phyloP scores from a whole-genome alignment of 2,113 vertebrate genomes.

The Ailurus styani region DNA sequence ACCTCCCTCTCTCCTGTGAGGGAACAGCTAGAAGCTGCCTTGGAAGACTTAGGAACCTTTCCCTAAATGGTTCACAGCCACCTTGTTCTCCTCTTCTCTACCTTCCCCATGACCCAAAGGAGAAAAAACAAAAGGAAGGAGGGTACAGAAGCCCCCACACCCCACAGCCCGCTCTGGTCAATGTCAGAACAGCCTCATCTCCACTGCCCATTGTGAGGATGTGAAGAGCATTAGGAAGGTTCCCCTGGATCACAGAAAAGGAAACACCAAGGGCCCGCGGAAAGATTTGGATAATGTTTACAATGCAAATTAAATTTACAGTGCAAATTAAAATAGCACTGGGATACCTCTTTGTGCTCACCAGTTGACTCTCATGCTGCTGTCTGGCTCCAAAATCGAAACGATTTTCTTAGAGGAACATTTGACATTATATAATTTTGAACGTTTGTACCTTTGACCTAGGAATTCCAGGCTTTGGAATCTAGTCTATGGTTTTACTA shows the following conservation, averaged over 20 bases:
- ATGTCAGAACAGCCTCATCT: neutral
- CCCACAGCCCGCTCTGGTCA: neutral
- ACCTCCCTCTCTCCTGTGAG: neutral
- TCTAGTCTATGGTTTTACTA: neutral
- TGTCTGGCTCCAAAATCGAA: neutral
- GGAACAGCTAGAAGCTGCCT: neutral
- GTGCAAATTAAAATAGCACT: neutral
- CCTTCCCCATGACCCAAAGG: neutral
- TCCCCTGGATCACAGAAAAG: neutral
- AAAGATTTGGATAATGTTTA: neutral
- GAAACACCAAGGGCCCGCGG: neutral
- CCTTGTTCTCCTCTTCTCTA: neutral
- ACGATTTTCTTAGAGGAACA: neutral
- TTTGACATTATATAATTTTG: neutral
- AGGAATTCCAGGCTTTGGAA: neutral
- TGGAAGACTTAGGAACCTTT: neutral
- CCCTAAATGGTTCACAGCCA: neutral
- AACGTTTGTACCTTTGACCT: neutral
- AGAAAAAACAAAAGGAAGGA: neutral
- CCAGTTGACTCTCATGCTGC: neutral
- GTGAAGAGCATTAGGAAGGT: neutral
- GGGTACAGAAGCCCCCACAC: neutral
- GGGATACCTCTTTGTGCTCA: neutral
- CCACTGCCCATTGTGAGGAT: neutral
- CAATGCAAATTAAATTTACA: neutral